Percentiles rank a stretch among this genome's conserved stretches.
Conservation (phyloP, 2,797 vertebrate species). For the Eulemur coronatus region DNA sequence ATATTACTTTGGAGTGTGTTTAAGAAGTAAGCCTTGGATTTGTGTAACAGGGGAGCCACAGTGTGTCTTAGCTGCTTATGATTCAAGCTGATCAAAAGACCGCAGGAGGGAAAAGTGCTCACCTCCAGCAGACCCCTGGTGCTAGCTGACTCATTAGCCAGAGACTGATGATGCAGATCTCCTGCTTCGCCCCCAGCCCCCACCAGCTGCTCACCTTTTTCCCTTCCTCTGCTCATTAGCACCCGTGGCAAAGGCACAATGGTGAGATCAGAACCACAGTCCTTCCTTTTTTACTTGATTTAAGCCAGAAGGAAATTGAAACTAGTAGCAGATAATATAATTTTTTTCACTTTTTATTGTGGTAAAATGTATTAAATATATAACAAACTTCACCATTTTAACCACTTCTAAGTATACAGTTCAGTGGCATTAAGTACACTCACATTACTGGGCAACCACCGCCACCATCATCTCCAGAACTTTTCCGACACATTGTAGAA, state of each 20-base stretch:
- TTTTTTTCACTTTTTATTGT: not conserved
- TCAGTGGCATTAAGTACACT: not conserved
- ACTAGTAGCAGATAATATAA: not conserved
- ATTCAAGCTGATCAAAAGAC: conserved; percentile 69
- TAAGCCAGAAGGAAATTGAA: conserved; percentile 27
- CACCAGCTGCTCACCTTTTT: not conserved
- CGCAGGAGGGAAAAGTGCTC: conserved; percentile 38
- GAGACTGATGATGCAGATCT: not conserved
- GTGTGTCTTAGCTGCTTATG: conserved; percentile 22
- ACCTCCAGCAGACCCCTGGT: conserved; percentile 56
- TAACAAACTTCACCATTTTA: not conserved
- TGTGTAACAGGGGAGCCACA: not conserved
- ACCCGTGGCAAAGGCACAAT: not conserved
- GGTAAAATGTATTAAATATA: not conserved
- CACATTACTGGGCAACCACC: too few species aligned
- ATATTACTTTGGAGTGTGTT: conserved; percentile 58
- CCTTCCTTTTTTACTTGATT: not conserved
- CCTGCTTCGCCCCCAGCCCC: not conserved
- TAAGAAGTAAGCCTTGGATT: conserved; percentile 28
- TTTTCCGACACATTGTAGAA: conserved; percentile 2
- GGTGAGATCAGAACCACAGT: conserved; percentile 13
- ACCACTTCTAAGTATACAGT: not conserved
- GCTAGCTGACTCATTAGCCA: conserved; percentile 65
- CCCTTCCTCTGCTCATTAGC: conserved; percentile 61
- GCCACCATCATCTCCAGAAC: not conserved